A percentile compares a stretch with the other conserved stretches of the same genome.
phyloP scores from a whole-genome alignment of 1,140 invertebrate species.

The Ptiloglossa arizonensis region DNA sequence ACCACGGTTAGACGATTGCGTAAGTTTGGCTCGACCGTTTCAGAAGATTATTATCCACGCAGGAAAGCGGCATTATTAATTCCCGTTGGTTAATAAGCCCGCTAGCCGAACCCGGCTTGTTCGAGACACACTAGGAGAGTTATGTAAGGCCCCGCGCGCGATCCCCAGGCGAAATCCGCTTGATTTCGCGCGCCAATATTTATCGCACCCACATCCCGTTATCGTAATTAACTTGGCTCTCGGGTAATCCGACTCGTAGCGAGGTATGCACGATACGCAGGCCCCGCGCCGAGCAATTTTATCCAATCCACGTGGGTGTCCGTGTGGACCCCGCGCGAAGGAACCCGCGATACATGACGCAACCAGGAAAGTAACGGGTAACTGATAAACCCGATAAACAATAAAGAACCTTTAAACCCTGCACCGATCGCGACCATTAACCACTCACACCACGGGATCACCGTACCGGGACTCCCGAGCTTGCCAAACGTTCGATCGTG shows the following conservation, averaged over 20 bases:
- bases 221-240: slow-evolving; percentile 56
- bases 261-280: slow-evolving; percentile 37
- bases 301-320: slow-evolving; percentile 53
- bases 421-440: slow-evolving; percentile 31
- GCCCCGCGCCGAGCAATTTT: slow-evolving; percentile 25
- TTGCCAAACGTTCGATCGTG: too few species aligned
- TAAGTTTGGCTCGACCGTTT: background rate
- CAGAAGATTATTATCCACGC: background rate
- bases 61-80: background rate
- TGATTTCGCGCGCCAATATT: slow-evolving; percentile 42
- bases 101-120: background rate
- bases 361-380: slow-evolving; percentile 41
- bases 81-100: slow-evolving; percentile 20
- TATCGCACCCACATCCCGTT: slow-evolving; percentile 50
- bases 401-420: slow-evolving; percentile 42
- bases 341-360: slow-evolving; percentile 31
- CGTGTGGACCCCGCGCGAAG: slow-evolving; percentile 7
- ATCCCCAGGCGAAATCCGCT: slow-evolving; percentile 21
- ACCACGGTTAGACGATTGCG: background rate
- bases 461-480: background rate
- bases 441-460: background rate
- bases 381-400: slow-evolving; percentile 50
- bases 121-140: background rate
- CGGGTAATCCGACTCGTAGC: slow-evolving; percentile 35
- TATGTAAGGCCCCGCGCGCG: background rate